These are phyloP conservation scores for Drosophila formosana DNA, from an alignment of 2,888 invertebrate species.

Conservation along the genomic window DNA sequence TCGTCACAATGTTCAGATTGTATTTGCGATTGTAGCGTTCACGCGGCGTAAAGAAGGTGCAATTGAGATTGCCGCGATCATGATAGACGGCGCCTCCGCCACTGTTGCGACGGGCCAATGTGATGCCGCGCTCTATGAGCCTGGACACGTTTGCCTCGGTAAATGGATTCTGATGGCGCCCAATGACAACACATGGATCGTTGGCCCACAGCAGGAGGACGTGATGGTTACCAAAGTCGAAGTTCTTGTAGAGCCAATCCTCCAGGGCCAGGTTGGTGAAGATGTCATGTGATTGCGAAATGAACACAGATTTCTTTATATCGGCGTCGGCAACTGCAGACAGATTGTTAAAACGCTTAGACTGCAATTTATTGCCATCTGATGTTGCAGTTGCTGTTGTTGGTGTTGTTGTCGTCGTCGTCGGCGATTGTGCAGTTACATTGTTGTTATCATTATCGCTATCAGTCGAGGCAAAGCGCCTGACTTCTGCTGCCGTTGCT, in stretches of 20 bases:
- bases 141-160: constrained; percentile 93
- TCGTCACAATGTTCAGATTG: constrained; percentile 94
- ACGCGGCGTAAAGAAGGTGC: constrained; percentile 95
- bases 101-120: constrained; percentile 95
- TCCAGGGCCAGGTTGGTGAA: constrained; percentile 97
- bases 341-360: constrained; percentile 21
- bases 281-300: constrained; percentile 96
- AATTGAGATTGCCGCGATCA: constrained; percentile 96
- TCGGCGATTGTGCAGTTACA: constrained; percentile 27
- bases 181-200: constrained; percentile 97
- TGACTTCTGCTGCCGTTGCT: constrained; percentile 41
- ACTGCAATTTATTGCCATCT: constrained; percentile 20
- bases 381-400: constrained; percentile 81
- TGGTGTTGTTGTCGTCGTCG: constrained; percentile 27
- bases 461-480: constrained; percentile 55
- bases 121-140: constrained; percentile 89
- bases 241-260: constrained; percentile 97
- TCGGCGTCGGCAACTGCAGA: constrained; percentile 84
- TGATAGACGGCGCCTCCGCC: constrained; percentile 99
- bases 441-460: constrained; percentile 46
- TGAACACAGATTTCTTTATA: constrained; percentile 94
- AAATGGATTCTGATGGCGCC: constrained; percentile 99
- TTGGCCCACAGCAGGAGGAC: constrained; percentile 97
- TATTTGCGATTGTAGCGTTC: constrained; percentile 93
- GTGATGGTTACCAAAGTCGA: constrained; percentile 93